These are phyloP conservation scores for Corythoichthys intestinalis DNA, from an alignment of 2,113 vertebrate species.

Conservation along the genomic window DNA sequence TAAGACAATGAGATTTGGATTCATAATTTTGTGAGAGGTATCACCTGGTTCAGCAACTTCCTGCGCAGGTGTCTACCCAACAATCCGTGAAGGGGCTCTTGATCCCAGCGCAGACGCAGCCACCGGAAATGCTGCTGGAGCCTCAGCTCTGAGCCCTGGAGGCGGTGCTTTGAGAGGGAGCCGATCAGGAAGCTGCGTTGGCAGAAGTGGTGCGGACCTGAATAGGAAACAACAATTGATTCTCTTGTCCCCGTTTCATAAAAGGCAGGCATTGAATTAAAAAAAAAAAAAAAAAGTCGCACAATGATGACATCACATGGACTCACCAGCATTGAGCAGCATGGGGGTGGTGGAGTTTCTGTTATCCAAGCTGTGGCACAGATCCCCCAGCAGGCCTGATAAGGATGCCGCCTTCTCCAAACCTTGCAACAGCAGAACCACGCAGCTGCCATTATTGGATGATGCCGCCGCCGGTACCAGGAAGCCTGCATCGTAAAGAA, in stretches of 20 bases:
- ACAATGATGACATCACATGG: background rate
- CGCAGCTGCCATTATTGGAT: constrained; percentile 63
- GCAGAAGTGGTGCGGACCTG: constrained; percentile 81
- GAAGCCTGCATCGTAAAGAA: constrained; percentile 72
- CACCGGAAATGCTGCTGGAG: constrained; percentile 95
- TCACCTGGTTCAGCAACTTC: constrained; percentile 85
- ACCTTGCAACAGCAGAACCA: constrained; percentile 83
- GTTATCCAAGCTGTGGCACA: constrained; percentile 86
- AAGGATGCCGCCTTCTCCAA: constrained; percentile 83
- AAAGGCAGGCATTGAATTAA: too few species aligned
- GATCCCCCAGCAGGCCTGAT: constrained; percentile 84
- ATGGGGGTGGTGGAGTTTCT: constrained; percentile 72
- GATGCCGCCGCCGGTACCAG: constrained; percentile 75
- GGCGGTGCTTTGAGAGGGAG: constrained; percentile 82
- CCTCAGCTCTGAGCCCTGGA: constrained; percentile 85
- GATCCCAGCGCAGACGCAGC: constrained; percentile 92
- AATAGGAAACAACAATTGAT: background rate
- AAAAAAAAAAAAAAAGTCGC: background rate
- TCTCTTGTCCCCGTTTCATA: background rate
- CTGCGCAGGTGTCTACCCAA: constrained; percentile 83
- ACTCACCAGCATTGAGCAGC: constrained; percentile 77
- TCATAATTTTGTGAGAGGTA: background rate
- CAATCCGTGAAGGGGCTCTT: constrained; percentile 84
- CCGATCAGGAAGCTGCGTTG: constrained; percentile 86
- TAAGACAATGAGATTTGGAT: background rate